Evolutionary conservation across 2,888 invertebrate species (phyloP), one percentile per base, ranked within the genome.

Genomic region (Orgyia antiqua): DNA sequence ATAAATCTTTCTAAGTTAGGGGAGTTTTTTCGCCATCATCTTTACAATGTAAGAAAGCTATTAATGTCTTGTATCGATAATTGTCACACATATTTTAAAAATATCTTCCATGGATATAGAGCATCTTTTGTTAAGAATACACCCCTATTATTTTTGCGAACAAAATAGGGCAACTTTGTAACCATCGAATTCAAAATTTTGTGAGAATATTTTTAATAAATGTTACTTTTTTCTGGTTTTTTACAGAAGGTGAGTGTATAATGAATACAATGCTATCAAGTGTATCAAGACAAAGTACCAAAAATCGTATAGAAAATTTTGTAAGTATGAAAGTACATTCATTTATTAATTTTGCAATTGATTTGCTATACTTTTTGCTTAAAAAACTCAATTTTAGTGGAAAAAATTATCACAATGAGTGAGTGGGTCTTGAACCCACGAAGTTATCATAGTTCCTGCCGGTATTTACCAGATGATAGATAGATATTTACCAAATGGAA

Each of bases 21-120:
- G 79, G 72, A 66, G 52, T 58, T 82, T 82, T 80, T 78, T 76
- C 65, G 44, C 59, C 47, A 42, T 52, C 55, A 64, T 51, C 57
- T 59, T 62, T 48, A 75, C 77, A 74, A 67, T 82, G 80, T 83
- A 79, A 79, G 72, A 52, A 71, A 68, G 70, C 82, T 82, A 87
- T 87, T 84, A 84, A 78, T 76, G 78, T 78, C 84, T 61, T 86
- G 84, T 87, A 75, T 74, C 64, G 83, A 84, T 87, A 87, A 87
- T 87, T 87, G 87, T 87, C 87, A 75, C 86, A 84, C 84, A 82
- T 87, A 87, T 83, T 83, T 84, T 77, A 82, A 64, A 79, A 77
- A 64, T 68, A 68, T 53, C 66, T 60, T 65, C 55, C 57, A 67
- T 65, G 58, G 51, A 54, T 52, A 54, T 46, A 40, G 51, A 48